Percentiles rank a stretch among this genome's conserved stretches.
Conservation (phyloP, 2,797 vertebrate species). For the Muscicapa comitata region DNA sequence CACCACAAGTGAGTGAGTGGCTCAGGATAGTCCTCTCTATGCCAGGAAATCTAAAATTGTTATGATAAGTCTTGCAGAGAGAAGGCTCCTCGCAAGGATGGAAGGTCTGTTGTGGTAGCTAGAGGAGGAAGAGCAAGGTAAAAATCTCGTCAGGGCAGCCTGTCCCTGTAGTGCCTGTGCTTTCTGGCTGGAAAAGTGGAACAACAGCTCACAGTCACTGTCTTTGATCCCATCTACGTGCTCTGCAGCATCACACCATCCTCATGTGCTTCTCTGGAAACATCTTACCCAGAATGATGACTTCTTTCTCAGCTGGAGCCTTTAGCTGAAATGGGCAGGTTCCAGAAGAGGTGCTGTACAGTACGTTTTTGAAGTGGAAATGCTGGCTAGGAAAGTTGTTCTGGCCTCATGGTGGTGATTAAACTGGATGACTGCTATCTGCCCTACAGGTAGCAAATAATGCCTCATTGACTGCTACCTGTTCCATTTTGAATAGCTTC, state of each 20-base stretch:
- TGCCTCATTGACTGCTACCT: not conserved
- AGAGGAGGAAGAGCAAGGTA: not conserved
- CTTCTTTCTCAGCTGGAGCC: not conserved
- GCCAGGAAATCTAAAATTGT: not conserved
- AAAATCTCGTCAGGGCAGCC: rapidly evolving
- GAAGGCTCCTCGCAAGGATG: not conserved
- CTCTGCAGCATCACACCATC: not conserved
- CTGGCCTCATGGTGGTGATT: rapidly evolving
- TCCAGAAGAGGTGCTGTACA: not conserved
- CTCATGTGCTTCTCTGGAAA: not conserved
- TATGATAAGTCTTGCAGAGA: not conserved
- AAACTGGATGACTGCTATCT: not conserved
- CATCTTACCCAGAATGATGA: not conserved
- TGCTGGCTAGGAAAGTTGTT: not conserved
- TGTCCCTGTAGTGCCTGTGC: not conserved
- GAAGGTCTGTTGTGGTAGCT: not conserved
- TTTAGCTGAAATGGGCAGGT: not conserved
- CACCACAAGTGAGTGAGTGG: not conserved
- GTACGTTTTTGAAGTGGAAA: not conserved
- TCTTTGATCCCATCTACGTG: not conserved
- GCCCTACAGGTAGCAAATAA: not conserved
- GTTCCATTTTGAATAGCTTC: not conserved
- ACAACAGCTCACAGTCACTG: not conserved
- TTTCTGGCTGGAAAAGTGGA: not conserved
- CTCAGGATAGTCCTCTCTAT: rapidly evolving